Evolutionary conservation across 23 tunicate species (phyloP), one percentile per base, ranked within the genome.

Genomic region (Aplidium turbinatum): DNA sequence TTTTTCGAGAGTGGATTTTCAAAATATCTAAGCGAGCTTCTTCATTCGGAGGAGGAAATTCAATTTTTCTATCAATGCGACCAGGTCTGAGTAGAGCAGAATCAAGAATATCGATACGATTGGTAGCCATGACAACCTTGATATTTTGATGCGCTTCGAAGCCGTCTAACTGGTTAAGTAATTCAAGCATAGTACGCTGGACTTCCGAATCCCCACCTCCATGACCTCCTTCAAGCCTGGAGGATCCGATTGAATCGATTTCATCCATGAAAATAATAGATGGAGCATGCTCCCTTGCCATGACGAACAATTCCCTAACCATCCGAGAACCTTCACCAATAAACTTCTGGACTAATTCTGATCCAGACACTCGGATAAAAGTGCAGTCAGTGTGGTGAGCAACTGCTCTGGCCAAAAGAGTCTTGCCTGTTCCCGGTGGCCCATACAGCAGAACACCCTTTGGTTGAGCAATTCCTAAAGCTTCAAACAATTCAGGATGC

Each of bases 361-460:
- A 93, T 9, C 98, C 98, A 35, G 98, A 93, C 9, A 93, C 98
- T 18, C 98, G 57, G 55, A 93, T 93, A 68, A 93, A 93, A 5
- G 98, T 93, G 52, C 98, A 93, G 54, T 93, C 98, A 9, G 98
- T 93, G 53, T 93, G 98, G 76, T 93, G 98, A 58, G 98, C 98
- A 3, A 93, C 98, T 45, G 98, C 98, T 35, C 98, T 51, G 9
- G 98, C 98, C 23, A 93, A 70, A 19, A 93, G 54, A 0, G 98
- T 93, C 65, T 93, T 93, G 39, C 97, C 72, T 1, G 98, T 93
- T 24, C 98, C 98, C 7, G 98, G 98, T 3, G 98, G 98, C 0
- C 98, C 98, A 51, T 93, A 76, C 63, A 93, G 58, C 31, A 93
- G 73, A 35, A 93, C 98, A 24, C 98, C 98, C 45, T 93, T 93